A percentile compares a stretch with the other conserved stretches of the same genome.
Conservation (phyloP, 2,113 vertebrate species). For the Corythoichthys intestinalis region DNA sequence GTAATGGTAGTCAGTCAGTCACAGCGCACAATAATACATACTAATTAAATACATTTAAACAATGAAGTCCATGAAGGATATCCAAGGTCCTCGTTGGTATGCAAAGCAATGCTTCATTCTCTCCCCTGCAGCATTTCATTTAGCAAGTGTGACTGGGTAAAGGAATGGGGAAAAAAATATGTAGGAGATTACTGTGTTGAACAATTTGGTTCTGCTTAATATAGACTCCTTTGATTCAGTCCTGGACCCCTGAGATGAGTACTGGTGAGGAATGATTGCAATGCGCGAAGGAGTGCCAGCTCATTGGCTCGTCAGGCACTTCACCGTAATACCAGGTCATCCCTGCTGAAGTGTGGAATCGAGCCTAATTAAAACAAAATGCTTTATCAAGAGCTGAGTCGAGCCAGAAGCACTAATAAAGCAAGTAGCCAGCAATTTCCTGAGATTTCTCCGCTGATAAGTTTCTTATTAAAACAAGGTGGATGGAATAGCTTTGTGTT, state of each 20-base stretch:
- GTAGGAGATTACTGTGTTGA: conserved; percentile 68
- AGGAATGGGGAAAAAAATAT: conserved; percentile 60
- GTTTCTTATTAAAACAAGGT: conserved; percentile 61
- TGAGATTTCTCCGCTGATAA: conserved; percentile 63
- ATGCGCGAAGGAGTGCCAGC: conserved; percentile 39
- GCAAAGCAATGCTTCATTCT: conserved; percentile 59
- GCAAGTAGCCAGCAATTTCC: conserved; percentile 64
- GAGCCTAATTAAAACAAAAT: conserved; percentile 75
- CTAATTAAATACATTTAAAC: neutral
- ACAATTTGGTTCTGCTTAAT: conserved; percentile 70
- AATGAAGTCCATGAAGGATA: conserved; percentile 17
- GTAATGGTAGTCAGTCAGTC: neutral
- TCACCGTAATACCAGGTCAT: conserved; percentile 64
- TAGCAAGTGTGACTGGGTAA: conserved; percentile 49
- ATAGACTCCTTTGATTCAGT: conserved; percentile 65
- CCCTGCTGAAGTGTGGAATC: conserved; percentile 67
- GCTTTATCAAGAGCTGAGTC: conserved; percentile 61
- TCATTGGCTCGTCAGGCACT: conserved; percentile 45
- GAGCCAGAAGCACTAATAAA: conserved; percentile 45
- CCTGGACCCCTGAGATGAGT: conserved; percentile 47
- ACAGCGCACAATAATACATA: neutral
- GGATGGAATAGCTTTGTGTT: conserved; percentile 32
- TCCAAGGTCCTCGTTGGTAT: conserved; percentile 60
- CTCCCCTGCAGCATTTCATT: conserved; percentile 53
- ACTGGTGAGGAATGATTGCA: conserved; percentile 56